A percentile compares a stretch with the other conserved stretches of the same genome.
These are phyloP conservation scores for Hemiscyllium ocellatum DNA, from an alignment of 2,113 vertebrate genomes.

Conservation along the genomic window DNA sequence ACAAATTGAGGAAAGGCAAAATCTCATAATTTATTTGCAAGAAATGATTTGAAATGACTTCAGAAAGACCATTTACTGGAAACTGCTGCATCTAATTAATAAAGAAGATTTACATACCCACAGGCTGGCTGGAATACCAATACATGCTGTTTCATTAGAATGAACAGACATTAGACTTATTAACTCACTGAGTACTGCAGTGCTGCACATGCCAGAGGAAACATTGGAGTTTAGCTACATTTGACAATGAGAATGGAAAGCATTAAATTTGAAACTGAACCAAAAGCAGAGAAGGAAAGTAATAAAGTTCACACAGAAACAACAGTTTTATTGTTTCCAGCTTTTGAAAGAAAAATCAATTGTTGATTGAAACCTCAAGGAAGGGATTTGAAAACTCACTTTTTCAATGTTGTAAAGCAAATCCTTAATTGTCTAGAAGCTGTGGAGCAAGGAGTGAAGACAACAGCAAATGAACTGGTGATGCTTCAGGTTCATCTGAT, in stretches of 20 bases:
- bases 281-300: not conserved
- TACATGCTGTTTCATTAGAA: not conserved
- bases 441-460: not conserved
- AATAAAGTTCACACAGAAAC: not conserved
- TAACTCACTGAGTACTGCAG: not conserved
- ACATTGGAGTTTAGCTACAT: not conserved
- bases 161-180: not conserved
- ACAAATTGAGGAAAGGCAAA: not conserved
- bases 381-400: not conserved
- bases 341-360: not conserved
- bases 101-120: not conserved
- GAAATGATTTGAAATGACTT: not conserved
- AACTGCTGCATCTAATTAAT: not conserved
- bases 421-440: not conserved
- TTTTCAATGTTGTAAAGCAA: not conserved
- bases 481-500: not conserved
- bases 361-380: not conserved
- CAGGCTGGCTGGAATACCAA: not conserved
- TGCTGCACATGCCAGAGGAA: not conserved
- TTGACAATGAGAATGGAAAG: not conserved
- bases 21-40: not conserved
- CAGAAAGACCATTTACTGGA: not conserved
- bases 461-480: not conserved
- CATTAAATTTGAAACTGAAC: not conserved
- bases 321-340: constrained; percentile 23